These are phyloP conservation scores for Limosa lapponica DNA, from an alignment of 2,797 vertebrate species.

Conservation along the genomic window DNA sequence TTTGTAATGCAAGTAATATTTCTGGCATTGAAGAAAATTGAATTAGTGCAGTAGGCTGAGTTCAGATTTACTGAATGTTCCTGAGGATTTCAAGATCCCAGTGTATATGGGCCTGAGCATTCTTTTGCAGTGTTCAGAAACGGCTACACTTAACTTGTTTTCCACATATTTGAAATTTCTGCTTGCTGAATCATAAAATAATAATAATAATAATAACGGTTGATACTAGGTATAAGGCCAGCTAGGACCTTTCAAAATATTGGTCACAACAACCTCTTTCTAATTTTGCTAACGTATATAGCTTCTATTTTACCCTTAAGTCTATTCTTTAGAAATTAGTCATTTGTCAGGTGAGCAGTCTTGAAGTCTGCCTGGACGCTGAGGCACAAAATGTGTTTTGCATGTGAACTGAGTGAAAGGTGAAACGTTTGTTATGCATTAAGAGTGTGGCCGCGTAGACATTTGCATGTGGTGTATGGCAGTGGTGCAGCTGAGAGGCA, in stretches of 20 bases:
- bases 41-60: not conserved
- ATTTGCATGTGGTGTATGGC: not conserved
- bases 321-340: not conserved
- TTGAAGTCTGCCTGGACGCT: not conserved
- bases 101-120: not conserved
- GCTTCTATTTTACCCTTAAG: not conserved
- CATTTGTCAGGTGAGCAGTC: not conserved
- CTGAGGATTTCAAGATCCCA: not conserved
- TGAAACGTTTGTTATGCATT: not conserved
- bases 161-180: not conserved
- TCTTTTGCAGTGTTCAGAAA: not conserved
- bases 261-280: not conserved
- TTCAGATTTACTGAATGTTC: not conserved
- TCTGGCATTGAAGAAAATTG: not conserved
- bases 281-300: not conserved
- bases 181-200: not conserved
- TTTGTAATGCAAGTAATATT: not conserved
- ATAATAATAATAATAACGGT: not conserved
- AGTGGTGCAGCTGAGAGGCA: not conserved
- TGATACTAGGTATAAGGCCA: not conserved
- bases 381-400: not conserved
- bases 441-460: rapidly evolving
- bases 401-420: not conserved
- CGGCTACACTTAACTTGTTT: not conserved
- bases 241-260: not conserved